These are phyloP conservation scores for Microplitis deprimator DNA, from an alignment of 2,888 invertebrate genomes.

Conservation along the genomic window DNA sequence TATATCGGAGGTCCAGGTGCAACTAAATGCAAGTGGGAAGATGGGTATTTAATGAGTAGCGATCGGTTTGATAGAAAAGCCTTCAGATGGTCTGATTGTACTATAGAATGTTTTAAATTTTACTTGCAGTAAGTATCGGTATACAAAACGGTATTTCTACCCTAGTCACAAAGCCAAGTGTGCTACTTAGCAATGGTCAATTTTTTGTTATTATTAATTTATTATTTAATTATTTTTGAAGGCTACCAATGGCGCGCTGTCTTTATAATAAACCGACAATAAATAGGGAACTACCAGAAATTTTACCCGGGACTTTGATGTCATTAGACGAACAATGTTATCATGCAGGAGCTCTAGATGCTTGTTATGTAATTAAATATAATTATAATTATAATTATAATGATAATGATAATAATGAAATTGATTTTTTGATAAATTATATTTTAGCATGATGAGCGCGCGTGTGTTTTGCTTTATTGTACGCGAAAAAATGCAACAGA, in stretches of 20 bases:
- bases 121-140: conserved; percentile 41
- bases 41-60: conserved; percentile 48
- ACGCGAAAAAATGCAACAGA: conserved; percentile 22
- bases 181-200: not conserved
- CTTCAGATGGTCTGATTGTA: conserved; percentile 45
- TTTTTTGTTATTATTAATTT: not conserved
- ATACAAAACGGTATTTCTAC: not conserved
- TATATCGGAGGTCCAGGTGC: conserved; percentile 47
- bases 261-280: conserved; percentile 40
- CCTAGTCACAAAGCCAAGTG: not conserved
- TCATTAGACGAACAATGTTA: conserved; percentile 45
- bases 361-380: conserved; percentile 40
- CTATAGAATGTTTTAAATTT: conserved; percentile 39
- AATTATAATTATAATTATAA: not conserved
- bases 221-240: conserved; percentile 18
- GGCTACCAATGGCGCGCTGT: conserved; percentile 41
- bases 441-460: conserved; percentile 37
- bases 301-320: conserved; percentile 44
- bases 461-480: conserved; percentile 44
- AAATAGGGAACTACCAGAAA: conserved; percentile 28
- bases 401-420: not conserved
- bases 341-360: conserved; percentile 35
- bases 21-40: conserved; percentile 42
- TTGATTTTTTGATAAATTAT: conserved; percentile 12
- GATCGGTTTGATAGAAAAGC: conserved; percentile 41